Conservation (phyloP, 1,140 invertebrate species). For the Oedothorax gibbosus region DNA sequence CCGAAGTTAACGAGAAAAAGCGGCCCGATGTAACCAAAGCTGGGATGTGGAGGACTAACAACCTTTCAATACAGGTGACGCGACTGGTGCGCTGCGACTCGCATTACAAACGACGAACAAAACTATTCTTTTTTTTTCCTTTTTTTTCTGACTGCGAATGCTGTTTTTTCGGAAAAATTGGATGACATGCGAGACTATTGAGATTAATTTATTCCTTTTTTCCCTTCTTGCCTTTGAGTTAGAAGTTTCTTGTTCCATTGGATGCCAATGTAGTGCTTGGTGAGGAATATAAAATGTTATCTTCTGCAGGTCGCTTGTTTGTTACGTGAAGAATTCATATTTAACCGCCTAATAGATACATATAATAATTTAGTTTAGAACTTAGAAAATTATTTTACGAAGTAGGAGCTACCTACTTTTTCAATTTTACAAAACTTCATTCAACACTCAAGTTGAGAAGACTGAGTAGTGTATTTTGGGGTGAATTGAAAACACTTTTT, state of each 20-base stretch:
- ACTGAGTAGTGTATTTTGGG: no score
- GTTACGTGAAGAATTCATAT: no score
- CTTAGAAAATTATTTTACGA: no score
- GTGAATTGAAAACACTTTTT: no score
- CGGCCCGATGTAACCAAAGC: conserved; percentile 56
- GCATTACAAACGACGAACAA: conserved; percentile 46
- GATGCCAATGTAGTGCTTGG: background rate
- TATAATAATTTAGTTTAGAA: no score
- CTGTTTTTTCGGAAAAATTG: conserved; percentile 25
- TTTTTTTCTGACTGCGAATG: background rate
- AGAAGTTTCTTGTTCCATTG: conserved; percentile 1
- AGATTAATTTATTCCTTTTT: conserved; percentile 52
- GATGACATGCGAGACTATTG: conserved; percentile 17
- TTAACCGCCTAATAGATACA: no score
- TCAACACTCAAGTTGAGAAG: no score
- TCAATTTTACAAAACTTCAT: no score
- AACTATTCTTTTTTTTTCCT: conserved; percentile 5
- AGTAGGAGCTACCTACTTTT: no score
- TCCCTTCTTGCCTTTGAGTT: background rate
- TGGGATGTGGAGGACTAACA: conserved; percentile 36
- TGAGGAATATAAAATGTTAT: no score
- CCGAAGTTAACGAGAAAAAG: conserved; percentile 53
- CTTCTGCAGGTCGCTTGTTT: no score
- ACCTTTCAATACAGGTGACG: conserved; percentile 58
- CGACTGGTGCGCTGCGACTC: conserved; percentile 22